Percentiles rank a stretch among this genome's conserved stretches.
These are phyloP conservation scores for Paracanthobrama guichenoti DNA, from an alignment of 2,113 vertebrate species.

Conservation along the genomic window DNA sequence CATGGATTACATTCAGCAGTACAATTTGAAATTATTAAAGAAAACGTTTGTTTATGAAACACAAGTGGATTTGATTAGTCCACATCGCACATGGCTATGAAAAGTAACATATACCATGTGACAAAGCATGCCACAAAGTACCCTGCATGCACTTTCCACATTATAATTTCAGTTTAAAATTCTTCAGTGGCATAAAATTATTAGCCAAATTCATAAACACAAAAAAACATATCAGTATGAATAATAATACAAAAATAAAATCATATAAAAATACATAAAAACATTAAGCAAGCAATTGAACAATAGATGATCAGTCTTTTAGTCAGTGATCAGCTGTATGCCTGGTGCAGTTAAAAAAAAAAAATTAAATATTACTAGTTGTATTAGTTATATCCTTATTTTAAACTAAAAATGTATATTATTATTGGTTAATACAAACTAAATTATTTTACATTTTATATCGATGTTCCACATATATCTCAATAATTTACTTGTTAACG, in stretches of 20 bases:
- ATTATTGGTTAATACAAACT: background rate
- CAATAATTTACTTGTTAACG: no score
- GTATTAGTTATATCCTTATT: background rate
- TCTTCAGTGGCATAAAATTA: background rate
- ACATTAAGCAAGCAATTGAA: background rate
- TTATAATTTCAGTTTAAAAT: background rate
- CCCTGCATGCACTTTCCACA: background rate
- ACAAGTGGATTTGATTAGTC: background rate
- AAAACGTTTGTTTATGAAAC: background rate
- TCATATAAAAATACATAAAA: background rate
- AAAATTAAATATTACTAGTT: background rate
- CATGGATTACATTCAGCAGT: background rate
- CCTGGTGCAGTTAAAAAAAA: no score
- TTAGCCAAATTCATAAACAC: background rate
- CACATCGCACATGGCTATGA: background rate
- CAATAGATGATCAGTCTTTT: no score
- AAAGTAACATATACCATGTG: conserved; percentile 2
- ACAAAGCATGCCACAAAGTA: background rate
- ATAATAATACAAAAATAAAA: background rate
- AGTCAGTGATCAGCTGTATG: no score
- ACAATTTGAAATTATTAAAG: background rate
- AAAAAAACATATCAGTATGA: background rate
- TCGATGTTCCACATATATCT: background rate
- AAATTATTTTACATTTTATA: background rate
- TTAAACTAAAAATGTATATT: background rate